Percentiles rank a stretch among this genome's conserved stretches.
phyloP scores from a whole-genome alignment of 92 coral and sea anemone genomes.

The Bergia puertoricense region DNA sequence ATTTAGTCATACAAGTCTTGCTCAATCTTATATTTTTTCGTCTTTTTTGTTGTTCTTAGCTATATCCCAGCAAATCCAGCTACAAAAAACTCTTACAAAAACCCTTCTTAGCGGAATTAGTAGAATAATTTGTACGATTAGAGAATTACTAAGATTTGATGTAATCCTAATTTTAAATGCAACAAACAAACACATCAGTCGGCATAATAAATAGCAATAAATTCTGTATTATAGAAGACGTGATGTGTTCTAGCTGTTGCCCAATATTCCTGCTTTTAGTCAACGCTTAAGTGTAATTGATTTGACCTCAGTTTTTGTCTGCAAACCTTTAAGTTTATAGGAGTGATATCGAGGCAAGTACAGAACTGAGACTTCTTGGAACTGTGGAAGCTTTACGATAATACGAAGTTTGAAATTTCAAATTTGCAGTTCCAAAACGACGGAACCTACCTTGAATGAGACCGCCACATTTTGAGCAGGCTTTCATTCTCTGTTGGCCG shows the following conservation, averaged over 20 bases:
- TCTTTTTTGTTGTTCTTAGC: background rate
- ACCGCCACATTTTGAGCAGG: slow-evolving; percentile 39
- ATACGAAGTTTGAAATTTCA: background rate
- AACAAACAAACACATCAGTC: background rate
- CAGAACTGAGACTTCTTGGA: background rate
- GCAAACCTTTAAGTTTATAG: background rate
- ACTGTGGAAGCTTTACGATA: background rate
- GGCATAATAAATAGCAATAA: background rate
- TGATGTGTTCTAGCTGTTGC: background rate
- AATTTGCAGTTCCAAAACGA: background rate
- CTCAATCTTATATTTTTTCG: background rate
- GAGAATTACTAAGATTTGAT: background rate
- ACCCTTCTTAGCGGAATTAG: background rate
- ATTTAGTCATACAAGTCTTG: background rate
- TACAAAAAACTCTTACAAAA: background rate
- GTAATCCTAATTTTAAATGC: background rate
- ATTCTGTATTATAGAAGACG: background rate
- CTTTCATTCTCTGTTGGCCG: slow-evolving; percentile 39
- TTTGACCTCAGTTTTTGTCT: background rate
- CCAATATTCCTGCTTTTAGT: no score
- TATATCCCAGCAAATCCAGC: background rate
- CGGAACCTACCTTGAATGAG: slow-evolving; percentile 33
- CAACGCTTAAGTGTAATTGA: background rate
- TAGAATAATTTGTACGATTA: background rate
- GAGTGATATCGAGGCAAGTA: background rate